Base-by-base conservation (phyloP, 2,888 invertebrate species). In the Brachylomia viminalis region DNA sequence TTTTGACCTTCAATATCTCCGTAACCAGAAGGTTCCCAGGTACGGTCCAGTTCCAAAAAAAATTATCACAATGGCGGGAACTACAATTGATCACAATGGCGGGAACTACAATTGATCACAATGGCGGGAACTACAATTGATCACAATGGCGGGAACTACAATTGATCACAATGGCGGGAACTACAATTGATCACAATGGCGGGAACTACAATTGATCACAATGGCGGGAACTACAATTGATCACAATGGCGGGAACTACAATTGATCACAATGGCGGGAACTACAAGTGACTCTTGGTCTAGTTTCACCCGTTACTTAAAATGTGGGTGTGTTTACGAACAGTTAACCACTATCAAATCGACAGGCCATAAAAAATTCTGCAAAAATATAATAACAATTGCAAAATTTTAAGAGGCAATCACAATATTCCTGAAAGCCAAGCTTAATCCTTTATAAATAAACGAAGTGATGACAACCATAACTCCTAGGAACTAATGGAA, bases 401-500 rank as follows among this genome's bases (percentile, higher is more conserved):
- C 27, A 27, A 54, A 27, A 45, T 30, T 42, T 42, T 52, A 33
- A 15, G 10, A 7, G 7, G 11, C 7, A n/a, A 17, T 11, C 7
- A 47, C n/a, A 66, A n/a, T 38, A 64, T 20, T 38, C 23, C 15
- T 56, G 15, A 20, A 38, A 74, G 8, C 33, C 13, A 27, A 38
- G 11, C 74, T 13, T 30, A n/a, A 45, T 54, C 30, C 10, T 47
- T 52, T 27, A 64, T 15, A 65, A 69, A 75, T 61, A 66, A 79
- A 62, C 33, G 17, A 33, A 56, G 47, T 30, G 65, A 75, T 74
- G 49, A 58, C 42, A 68, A 59, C 64, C 71, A 27, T 67, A 80
- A 77, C 72, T 67, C 66, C 67, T 72, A 38, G 61, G 64, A 72
- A 80, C 49, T 87, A 85, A 83, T 80, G 75, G 75, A 61, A 49